Evolutionary conservation across 2,888 invertebrate genomes (phyloP).

Genomic region (Eupithecia pulchellata): DNA sequence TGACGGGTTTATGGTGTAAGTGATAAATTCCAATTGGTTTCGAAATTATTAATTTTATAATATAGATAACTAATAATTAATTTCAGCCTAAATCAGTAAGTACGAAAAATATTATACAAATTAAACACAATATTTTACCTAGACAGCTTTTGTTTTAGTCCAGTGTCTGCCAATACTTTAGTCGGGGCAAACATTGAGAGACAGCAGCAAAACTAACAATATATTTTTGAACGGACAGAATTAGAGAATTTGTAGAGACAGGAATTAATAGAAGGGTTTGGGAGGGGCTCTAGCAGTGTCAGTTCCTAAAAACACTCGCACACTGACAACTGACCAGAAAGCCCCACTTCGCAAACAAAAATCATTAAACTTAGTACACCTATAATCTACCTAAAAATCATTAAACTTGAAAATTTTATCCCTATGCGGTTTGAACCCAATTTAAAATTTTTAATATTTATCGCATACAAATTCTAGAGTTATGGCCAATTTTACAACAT

Average conservation of each 20-base stretch:
- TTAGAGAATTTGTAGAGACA: background rate
- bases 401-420: too few species aligned
- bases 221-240: background rate
- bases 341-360: too few species aligned
- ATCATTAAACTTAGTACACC: too few species aligned
- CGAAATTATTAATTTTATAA: background rate
- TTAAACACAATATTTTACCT: too few species aligned
- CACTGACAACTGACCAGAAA: background rate
- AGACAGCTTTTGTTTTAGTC: background rate
- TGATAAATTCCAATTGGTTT: background rate
- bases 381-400: too few species aligned
- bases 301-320: background rate
- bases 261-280: background rate
- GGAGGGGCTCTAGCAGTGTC: background rate
- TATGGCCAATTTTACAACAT: conserved; percentile 22
- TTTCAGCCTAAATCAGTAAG: too few species aligned
- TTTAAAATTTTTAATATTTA: background rate
- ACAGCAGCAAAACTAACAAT: background rate
- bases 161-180: background rate
- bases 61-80: background rate
- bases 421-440: background rate
- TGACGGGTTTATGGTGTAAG: background rate
- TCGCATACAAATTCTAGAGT: conserved; percentile 11
- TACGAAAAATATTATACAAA: too few species aligned
- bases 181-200: background rate